Conservation (phyloP, 2,797 vertebrate genomes). For the Phylloscopus collybita region DNA sequence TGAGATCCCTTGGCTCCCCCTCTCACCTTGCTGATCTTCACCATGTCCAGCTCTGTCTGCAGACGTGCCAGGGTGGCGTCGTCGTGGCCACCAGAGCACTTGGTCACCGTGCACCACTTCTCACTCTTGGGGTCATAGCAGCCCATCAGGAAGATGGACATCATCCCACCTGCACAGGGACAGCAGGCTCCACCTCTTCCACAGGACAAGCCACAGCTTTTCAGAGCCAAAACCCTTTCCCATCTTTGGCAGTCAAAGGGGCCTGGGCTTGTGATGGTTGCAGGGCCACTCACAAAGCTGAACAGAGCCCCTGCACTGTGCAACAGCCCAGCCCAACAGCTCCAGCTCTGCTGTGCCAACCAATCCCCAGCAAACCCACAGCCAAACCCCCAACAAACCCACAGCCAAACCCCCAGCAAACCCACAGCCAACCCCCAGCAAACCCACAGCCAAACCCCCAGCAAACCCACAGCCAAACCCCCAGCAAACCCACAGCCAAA, state of each 20-base stretch:
- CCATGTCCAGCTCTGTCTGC: conserved; percentile 93
- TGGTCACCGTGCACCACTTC: conserved; percentile 98
- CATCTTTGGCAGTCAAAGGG: not conserved
- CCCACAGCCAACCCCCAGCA: too few species aligned
- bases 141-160: conserved; percentile 99
- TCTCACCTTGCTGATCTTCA: conserved; percentile 97
- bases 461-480: too few species aligned
- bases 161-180: conserved; percentile 89
- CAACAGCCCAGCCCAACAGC: not conserved
- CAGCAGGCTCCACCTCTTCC: not conserved
- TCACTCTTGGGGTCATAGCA: conserved; percentile 91
- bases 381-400: not conserved
- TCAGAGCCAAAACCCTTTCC: not conserved
- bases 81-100: conserved; percentile 94
- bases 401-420: not conserved
- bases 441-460: too few species aligned
- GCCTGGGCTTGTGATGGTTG: not conserved
- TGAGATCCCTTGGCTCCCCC: not conserved
- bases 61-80: conserved; percentile 91
- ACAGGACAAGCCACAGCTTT: not conserved
- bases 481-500: too few species aligned
- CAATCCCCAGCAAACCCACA: not conserved
- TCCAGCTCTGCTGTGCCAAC: not conserved
- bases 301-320: not conserved
- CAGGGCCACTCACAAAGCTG: too few species aligned